Percentiles rank a stretch among this genome's conserved stretches.
Evolutionary conservation across 2,888 invertebrate species (phyloP).

Genomic region (Hypercompe scribonia): DNA sequence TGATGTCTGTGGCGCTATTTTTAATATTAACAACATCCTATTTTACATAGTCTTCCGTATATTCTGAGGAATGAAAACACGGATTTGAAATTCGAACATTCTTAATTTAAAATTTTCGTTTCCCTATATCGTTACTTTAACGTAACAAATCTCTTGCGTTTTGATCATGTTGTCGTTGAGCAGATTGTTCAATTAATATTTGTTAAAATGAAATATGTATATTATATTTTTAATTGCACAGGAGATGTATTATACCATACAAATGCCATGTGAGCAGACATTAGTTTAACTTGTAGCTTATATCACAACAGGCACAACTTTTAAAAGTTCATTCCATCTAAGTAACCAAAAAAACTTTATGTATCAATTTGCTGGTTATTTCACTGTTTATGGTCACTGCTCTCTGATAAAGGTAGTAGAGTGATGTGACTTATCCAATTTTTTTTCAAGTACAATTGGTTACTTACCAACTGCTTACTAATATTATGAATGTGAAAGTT

Average conservation of each 20-base stretch:
- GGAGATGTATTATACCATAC: background rate
- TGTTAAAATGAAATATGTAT: too few species aligned
- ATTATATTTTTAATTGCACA: background rate
- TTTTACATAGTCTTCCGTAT: slow-evolving; percentile 55
- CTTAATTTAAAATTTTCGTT: slow-evolving; percentile 24
- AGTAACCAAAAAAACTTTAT: background rate
- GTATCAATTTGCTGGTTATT: background rate
- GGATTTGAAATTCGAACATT: slow-evolving; percentile 36
- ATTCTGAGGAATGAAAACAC: slow-evolving; percentile 52
- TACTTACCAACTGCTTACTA: too few species aligned
- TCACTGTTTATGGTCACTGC: background rate
- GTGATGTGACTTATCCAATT: background rate
- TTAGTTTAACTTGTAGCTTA: background rate
- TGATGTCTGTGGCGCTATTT: slow-evolving; percentile 61
- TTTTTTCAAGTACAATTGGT: background rate
- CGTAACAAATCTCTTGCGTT: background rate
- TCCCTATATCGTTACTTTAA: background rate
- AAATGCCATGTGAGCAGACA: background rate
- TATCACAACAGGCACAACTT: background rate
- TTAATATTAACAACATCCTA: slow-evolving; percentile 53
- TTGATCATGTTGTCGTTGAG: background rate
- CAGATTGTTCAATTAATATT: too few species aligned
- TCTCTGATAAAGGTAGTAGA: background rate
- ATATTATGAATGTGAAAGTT: too few species aligned
- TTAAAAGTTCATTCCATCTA: background rate